phyloP scores from a whole-genome alignment of 2,888 invertebrate species.

The Tanypteryx hageni region DNA sequence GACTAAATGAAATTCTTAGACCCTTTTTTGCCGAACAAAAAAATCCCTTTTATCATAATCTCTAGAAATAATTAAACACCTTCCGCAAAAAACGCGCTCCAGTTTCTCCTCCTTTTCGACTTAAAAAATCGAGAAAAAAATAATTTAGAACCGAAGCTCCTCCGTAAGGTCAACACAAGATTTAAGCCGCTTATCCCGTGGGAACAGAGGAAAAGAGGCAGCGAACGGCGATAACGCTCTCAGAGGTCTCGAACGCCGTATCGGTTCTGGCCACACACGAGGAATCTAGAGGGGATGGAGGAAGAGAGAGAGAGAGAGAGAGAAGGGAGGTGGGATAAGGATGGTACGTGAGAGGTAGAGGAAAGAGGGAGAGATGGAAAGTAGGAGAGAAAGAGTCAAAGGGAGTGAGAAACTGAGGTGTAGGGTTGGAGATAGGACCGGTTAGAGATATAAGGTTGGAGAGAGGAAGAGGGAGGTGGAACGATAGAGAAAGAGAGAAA shows the following conservation, averaged over 20 bases:
- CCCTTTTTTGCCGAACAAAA: no score
- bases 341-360: background rate
- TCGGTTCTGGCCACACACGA: background rate
- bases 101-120: no score
- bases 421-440: background rate
- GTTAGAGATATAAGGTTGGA: background rate
- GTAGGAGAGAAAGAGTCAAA: background rate
- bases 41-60: no score
- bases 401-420: background rate
- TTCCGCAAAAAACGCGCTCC: no score
- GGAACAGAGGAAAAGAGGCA: background rate
- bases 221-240: background rate
- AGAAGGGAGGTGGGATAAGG: background rate
- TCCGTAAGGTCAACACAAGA: slow-evolving; percentile 29
- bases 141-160: background rate
- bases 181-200: slow-evolving; percentile 38
- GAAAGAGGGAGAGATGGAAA: background rate
- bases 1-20: no score
- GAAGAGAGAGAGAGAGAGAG: background rate
- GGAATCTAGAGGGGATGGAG: background rate
- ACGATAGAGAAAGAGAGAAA: background rate
- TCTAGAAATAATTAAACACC: no score
- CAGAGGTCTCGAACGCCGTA: background rate
- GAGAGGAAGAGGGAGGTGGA: no score
- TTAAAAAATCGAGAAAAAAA: background rate